Percentiles rank a stretch among this genome's conserved stretches.
phyloP scores from a whole-genome alignment of 2,797 vertebrate genomes.

The Taenioides sp. region DNA sequence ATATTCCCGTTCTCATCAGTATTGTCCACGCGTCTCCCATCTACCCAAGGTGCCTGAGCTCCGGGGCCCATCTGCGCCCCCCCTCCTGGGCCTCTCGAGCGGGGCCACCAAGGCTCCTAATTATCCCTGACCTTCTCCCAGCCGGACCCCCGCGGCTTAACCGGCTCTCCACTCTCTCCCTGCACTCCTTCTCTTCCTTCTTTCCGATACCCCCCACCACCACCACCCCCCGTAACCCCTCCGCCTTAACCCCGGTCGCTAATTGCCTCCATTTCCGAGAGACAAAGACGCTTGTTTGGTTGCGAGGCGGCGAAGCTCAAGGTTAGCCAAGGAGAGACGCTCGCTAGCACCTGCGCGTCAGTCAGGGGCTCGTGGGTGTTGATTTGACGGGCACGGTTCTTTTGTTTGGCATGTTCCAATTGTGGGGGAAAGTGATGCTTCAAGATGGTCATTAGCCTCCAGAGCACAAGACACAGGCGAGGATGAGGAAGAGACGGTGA shows the following conservation, averaged over 20 bases:
- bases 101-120: slow-evolving; percentile 79
- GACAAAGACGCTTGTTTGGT: slow-evolving; percentile 64
- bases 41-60: slow-evolving; percentile 54
- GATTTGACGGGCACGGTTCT: slow-evolving; percentile 57
- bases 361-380: slow-evolving; percentile 32
- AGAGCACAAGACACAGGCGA: slow-evolving; percentile 6
- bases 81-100: slow-evolving; percentile 74
- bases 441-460: slow-evolving; percentile 52
- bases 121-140: slow-evolving; percentile 84
- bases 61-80: slow-evolving; percentile 70
- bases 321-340: slow-evolving; percentile 72
- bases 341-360: slow-evolving; percentile 58
- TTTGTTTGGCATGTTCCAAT: slow-evolving; percentile 64
- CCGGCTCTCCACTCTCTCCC: slow-evolving; percentile 48
- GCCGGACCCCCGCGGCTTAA: slow-evolving; percentile 58
- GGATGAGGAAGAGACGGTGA: slow-evolving; percentile 2
- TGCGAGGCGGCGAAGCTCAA: slow-evolving; percentile 57
- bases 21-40: slow-evolving; percentile 19
- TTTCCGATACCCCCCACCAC: slow-evolving; percentile 34
- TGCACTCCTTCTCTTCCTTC: slow-evolving; percentile 44
- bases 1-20: slow-evolving; percentile 39
- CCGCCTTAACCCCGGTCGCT: slow-evolving; percentile 56
- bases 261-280: slow-evolving; percentile 75
- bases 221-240: slow-evolving; percentile 65
- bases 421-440: slow-evolving; percentile 45